Conservation (phyloP, 64 coral and sea anemone species). For the Montipora sp. region DNA sequence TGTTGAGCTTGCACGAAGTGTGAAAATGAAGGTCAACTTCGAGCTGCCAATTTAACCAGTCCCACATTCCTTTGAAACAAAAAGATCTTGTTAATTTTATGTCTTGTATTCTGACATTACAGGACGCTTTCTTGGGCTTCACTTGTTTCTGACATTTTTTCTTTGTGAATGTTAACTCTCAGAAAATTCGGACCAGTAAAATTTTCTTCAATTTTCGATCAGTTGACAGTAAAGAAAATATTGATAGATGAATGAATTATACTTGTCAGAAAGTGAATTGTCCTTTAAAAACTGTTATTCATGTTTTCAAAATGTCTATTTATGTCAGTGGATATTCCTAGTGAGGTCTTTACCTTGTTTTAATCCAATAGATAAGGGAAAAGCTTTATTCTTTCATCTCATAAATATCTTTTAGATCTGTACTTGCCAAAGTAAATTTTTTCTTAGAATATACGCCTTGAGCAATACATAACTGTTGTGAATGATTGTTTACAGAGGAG, state of each 20-base stretch:
- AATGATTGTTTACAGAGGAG: no score
- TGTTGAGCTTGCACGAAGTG: slow-evolving; percentile 83
- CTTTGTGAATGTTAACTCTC: background rate
- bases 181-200: background rate
- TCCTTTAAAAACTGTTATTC: no score
- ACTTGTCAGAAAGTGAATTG: no score
- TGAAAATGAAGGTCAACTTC: slow-evolving; percentile 89
- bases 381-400: no score
- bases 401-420: no score
- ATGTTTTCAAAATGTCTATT: background rate
- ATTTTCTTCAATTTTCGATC: background rate
- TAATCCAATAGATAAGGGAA: no score
- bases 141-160: background rate
- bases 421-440: no score
- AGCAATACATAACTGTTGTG: no score
- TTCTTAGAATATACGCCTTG: no score
- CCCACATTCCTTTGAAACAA: background rate
- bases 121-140: background rate
- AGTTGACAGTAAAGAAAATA: background rate
- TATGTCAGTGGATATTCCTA: background rate
- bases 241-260: background rate
- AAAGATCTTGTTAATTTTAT: background rate
- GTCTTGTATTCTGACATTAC: background rate
- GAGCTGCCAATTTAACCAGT: slow-evolving; percentile 79
- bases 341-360: no score